These are phyloP conservation scores for Percopsis omiscomaycus DNA, from an alignment of 2,797 vertebrate species.

Conservation along the genomic window DNA sequence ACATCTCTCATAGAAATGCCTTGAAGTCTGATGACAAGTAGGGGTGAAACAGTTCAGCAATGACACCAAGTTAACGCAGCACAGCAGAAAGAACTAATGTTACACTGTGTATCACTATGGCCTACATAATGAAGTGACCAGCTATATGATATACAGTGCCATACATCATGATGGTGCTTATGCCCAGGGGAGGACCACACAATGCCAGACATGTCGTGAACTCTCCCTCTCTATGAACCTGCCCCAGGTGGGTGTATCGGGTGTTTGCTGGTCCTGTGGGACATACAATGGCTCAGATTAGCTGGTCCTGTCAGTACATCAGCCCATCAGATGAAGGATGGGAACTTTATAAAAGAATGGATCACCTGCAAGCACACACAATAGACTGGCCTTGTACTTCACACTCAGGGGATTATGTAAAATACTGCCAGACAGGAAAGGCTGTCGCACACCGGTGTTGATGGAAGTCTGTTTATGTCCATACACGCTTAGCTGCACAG, in stretches of 20 bases:
- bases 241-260: constrained; percentile 69
- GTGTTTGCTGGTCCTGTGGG: constrained; percentile 54
- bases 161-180: constrained; percentile 55
- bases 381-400: constrained; percentile 45
- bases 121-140: constrained; percentile 43
- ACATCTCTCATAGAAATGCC: not conserved
- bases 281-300: constrained; percentile 55
- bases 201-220: constrained; percentile 58
- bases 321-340: constrained; percentile 60
- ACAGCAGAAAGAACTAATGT: not conserved
- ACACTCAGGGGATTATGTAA: constrained; percentile 41
- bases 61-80: not conserved
- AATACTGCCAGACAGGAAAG: constrained; percentile 16
- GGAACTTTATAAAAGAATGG: constrained; percentile 60
- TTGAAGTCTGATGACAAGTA: not conserved
- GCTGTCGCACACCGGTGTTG: constrained; percentile 10
- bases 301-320: constrained; percentile 48
- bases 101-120: not conserved
- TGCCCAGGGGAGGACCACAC: constrained; percentile 46
- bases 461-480: constrained; percentile 20
- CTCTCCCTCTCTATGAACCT: constrained; percentile 51
- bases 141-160: constrained; percentile 40
- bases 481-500: constrained; percentile 14
- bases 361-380: constrained; percentile 57
- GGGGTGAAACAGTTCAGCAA: not conserved